Evolutionary conservation across 2,888 invertebrate species (phyloP), one percentile per base, ranked within the genome.

Genomic region (Nomada fabriciana): DNA sequence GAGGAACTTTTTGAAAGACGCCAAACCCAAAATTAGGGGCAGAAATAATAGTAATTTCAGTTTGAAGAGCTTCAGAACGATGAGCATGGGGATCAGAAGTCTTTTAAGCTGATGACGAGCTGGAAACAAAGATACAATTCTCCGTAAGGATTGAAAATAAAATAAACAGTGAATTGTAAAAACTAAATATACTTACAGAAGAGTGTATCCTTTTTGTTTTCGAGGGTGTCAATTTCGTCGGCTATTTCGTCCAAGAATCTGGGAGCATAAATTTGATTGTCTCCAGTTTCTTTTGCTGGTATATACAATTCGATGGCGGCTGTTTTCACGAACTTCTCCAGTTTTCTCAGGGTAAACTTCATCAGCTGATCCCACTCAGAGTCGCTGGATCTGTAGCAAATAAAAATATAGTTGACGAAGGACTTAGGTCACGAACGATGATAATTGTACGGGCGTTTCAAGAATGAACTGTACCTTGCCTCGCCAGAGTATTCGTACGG

Each of bases 61-160:
- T 94, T 98, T 98, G 95, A 98, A 98, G 89, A 98, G 94, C 94
- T 98, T 98, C 86, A 98, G 93, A 86, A 98, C 96, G 89, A 98
- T 94, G 91, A 98, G 94, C 95, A 98, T 95, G 0, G 98, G 98
- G 83, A 98, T 97, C 91, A 98, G 96, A 60, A 98, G 95, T 93
- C 97, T 97, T 95, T 97, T 97, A 86, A 98, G 94, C 92, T 97
- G 96, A 93, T 97, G 96, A 65, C 97, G 96, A 87, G 97, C 98
- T 97, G 94, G 59, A 15, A 60, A 94, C 94, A 60, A 57, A 59
- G 57, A 43, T 11, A 18, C 13, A 9, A 23, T 20, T 15, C 10
- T 42, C 53, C 74, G 74, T 59, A 79, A 78, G 69, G 29, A 11
- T 36, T 20, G 43, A 67, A 25, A 42, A 43, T 50, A 2, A 15